Percentiles rank a stretch among this genome's conserved stretches.
These are phyloP conservation scores for Diarsia brunnea DNA, from an alignment of 2,888 invertebrate genomes.

Conservation along the genomic window DNA sequence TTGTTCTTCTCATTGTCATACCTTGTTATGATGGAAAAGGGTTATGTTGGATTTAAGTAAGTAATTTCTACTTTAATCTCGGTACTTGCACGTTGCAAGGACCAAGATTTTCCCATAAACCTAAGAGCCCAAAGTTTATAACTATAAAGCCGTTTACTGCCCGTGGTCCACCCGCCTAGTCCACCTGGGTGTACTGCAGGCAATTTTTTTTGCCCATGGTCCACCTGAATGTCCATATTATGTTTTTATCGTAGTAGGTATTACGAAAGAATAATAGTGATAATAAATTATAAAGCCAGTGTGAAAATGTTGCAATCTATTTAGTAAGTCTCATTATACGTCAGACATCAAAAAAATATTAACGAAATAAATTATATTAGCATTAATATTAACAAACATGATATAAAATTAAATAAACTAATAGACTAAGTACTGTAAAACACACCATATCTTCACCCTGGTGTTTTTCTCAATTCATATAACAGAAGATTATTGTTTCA, in stretches of 20 bases:
- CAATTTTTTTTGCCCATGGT: too few species aligned
- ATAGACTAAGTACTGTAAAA: not conserved
- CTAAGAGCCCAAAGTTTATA: not conserved
- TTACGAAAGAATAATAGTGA: too few species aligned
- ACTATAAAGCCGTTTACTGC: not conserved
- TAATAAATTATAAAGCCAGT: too few species aligned
- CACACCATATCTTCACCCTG: not conserved
- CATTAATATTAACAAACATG: too few species aligned
- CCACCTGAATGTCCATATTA: too few species aligned
- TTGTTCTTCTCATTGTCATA: not conserved
- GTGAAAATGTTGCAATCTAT: too few species aligned
- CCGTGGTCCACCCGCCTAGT: too few species aligned
- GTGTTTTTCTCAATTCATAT: not conserved
- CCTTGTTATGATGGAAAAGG: not conserved
- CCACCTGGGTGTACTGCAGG: too few species aligned
- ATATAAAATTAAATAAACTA: not conserved
- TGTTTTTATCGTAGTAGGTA: too few species aligned
- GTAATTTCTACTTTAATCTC: not conserved
- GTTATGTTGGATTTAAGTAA: not conserved
- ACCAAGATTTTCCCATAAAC: not conserved
- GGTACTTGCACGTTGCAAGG: not conserved
- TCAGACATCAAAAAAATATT: too few species aligned
- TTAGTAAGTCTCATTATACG: too few species aligned
- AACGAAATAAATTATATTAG: too few species aligned
- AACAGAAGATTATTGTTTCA: not conserved